A percentile compares a stretch with the other conserved stretches of the same genome.
Conservation (phyloP, 2,797 vertebrate genomes). For the Argya squamiceps region DNA sequence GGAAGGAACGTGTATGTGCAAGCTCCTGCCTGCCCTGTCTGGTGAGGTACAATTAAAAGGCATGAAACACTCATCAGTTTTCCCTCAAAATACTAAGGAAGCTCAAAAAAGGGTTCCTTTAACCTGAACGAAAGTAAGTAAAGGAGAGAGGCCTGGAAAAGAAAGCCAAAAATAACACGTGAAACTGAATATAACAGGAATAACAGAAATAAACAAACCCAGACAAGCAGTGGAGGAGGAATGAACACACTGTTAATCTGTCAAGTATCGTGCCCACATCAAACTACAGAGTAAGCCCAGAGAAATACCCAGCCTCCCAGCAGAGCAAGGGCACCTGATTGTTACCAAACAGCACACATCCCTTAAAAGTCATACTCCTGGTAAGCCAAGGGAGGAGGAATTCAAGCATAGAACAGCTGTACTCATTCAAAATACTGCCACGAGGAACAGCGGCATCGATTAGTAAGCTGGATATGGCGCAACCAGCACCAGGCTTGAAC, state of each 20-base stretch:
- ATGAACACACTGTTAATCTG: neutral
- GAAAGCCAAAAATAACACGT: slow-evolving; percentile 14
- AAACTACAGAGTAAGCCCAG: neutral
- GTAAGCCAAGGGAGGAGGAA: neutral
- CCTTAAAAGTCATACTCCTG: neutral
- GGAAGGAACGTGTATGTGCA: neutral
- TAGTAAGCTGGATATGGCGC: neutral
- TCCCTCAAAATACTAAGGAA: neutral
- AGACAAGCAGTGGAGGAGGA: neutral
- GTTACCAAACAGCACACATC: neutral
- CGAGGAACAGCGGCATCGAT: neutral
- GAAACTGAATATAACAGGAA: neutral
- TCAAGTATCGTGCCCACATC: neutral
- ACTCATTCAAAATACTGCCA: neutral
- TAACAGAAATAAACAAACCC: slow-evolving; percentile 20
- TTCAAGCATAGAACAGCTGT: neutral
- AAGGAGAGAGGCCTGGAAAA: neutral
- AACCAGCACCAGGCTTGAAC: neutral
- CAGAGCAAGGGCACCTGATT: slow-evolving; percentile 2
- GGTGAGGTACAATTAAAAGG: neutral
- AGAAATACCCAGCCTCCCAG: neutral
- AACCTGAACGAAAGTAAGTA: neutral
- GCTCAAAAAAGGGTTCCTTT: neutral
- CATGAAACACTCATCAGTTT: neutral
- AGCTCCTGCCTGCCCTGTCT: slow-evolving; percentile 10